Conservation (phyloP, 2,888 invertebrate genomes). For the Meganola albula region DNA sequence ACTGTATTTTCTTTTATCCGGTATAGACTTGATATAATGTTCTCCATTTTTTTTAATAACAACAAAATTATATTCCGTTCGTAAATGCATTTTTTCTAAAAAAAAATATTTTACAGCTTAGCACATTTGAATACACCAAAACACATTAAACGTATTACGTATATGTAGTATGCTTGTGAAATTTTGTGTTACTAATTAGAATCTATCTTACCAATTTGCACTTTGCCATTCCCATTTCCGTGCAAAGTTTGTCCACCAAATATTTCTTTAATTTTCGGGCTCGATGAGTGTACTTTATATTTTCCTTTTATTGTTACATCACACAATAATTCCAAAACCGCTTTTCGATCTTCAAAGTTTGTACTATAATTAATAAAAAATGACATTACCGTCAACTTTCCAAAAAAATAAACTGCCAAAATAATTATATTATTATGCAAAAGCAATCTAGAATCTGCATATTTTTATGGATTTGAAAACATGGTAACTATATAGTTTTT, state of each 20-base stretch:
- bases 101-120: too few species aligned
- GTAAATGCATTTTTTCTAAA: slow-evolving; percentile 36
- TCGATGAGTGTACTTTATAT: slow-evolving; percentile 26
- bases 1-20: slow-evolving; percentile 21
- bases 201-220: slow-evolving; percentile 38
- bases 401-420: too few species aligned
- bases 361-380: slow-evolving; percentile 34
- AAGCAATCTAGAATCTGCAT: too few species aligned
- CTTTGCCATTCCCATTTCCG: slow-evolving; percentile 38
- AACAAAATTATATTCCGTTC: slow-evolving; percentile 20
- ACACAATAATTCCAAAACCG: slow-evolving; percentile 32
- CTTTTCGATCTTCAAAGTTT: slow-evolving; percentile 28
- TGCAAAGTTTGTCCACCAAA: slow-evolving; percentile 22
- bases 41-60: slow-evolving; percentile 29
- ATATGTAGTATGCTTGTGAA: too few species aligned
- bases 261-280: slow-evolving; percentile 24
- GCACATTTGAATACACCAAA: too few species aligned
- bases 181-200: too few species aligned
- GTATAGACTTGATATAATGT: slow-evolving; percentile 22
- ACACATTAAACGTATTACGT: too few species aligned
- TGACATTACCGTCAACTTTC: too few species aligned
- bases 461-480: too few species aligned
- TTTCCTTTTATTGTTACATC: slow-evolving; percentile 34
- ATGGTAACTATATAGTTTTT: too few species aligned
- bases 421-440: too few species aligned